phyloP scores from a whole-genome alignment of 1,140 invertebrate species.

The Nasonia vitripennis region DNA sequence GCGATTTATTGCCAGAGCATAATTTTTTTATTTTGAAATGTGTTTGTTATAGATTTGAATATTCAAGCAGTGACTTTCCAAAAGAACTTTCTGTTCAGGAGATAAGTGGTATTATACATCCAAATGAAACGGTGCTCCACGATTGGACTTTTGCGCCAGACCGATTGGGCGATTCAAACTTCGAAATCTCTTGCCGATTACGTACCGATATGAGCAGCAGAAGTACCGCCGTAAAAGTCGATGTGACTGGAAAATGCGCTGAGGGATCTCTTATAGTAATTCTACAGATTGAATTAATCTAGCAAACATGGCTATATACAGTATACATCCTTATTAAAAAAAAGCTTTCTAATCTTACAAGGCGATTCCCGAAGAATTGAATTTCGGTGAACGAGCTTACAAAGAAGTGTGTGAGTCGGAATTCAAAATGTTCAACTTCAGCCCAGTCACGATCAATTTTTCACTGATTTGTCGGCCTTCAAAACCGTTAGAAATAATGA shows the following conservation, averaged over 20 bases:
- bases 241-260: slow-evolving; percentile 57
- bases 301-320: not conserved
- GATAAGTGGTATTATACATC: slow-evolving; percentile 54
- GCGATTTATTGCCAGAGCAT: too few species aligned
- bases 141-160: slow-evolving; percentile 61
- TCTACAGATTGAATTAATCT: not conserved
- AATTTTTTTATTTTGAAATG: not conserved
- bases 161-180: slow-evolving; percentile 58
- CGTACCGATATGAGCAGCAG: not conserved
- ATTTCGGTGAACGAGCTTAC: slow-evolving; percentile 58
- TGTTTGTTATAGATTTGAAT: slow-evolving; percentile 55
- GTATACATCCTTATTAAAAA: not conserved
- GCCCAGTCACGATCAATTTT: slow-evolving; percentile 60
- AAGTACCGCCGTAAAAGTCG: slow-evolving; percentile 41
- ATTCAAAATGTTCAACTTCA: slow-evolving; percentile 62
- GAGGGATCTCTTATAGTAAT: slow-evolving; percentile 61
- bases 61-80: slow-evolving; percentile 53
- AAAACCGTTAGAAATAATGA: slow-evolving; percentile 48
- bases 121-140: slow-evolving; percentile 62
- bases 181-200: slow-evolving; percentile 57
- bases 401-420: slow-evolving; percentile 47
- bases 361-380: slow-evolving; percentile 61
- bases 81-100: slow-evolving; percentile 55
- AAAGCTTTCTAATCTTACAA: slow-evolving; percentile 43
- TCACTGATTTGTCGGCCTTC: slow-evolving; percentile 52